Conservation (phyloP, 2,113 vertebrate genomes). For the human (Homo sapiens) region GRCh38 chr6:153824501-153825000, state of each 20-base stretch:
- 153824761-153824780: background rate
- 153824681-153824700: slow-evolving; percentile 15
- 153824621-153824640: background rate
- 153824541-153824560: background rate
- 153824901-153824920: background rate
- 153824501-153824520: slow-evolving; percentile 22
- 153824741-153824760: background rate
- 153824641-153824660: slow-evolving; percentile 27
- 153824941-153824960: background rate
- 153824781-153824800: background rate
- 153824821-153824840: background rate
- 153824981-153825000: background rate
- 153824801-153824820: background rate
- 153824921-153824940: background rate
- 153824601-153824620: slow-evolving; percentile 2
- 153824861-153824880: background rate
- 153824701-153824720: background rate
- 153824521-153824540: background rate
- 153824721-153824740: background rate
- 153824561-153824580: background rate
- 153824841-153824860: background rate
- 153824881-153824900: background rate
- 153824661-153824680: slow-evolving; percentile 10
- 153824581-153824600: slow-evolving; percentile 45
- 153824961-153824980: background rate